phyloP scores from a whole-genome alignment of 2,113 vertebrate genomes.

The Brachyhypopomus gauderio region DNA sequence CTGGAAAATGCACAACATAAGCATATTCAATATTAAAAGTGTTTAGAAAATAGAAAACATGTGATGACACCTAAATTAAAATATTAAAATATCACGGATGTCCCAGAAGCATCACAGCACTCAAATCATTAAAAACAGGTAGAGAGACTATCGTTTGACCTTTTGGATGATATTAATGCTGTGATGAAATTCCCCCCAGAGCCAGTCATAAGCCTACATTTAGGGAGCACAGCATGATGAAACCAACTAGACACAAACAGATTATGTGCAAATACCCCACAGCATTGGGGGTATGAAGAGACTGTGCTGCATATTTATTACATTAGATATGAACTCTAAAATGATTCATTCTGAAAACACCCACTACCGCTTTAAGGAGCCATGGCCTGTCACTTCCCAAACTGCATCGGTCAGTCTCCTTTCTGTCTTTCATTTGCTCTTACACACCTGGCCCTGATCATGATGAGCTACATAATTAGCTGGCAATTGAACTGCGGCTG shows the following conservation, averaged over 20 bases:
- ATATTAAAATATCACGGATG: neutral
- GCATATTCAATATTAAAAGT: no score
- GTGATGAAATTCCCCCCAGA: conserved; percentile 4
- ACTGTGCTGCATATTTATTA: neutral
- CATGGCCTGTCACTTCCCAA: no score
- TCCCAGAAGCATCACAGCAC: neutral
- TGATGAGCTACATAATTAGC: no score
- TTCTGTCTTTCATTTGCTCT: no score
- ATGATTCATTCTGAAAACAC: no score
- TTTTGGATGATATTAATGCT: neutral
- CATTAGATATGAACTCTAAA: neutral
- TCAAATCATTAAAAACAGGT: neutral
- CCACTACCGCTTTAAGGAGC: no score
- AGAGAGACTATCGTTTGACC: neutral
- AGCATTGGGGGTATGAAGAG: neutral
- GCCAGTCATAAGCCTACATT: neutral
- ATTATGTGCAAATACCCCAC: conserved; percentile 4
- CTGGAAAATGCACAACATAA: no score
- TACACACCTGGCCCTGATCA: no score
- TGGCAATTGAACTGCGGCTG: no score
- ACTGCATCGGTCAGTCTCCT: no score
- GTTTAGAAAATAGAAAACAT: no score
- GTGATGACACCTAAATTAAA: neutral
- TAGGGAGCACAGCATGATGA: neutral
- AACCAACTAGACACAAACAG: neutral